phyloP scores from a whole-genome alignment of 2,113 vertebrate genomes.

The Pelvicachromis taeniatus region DNA sequence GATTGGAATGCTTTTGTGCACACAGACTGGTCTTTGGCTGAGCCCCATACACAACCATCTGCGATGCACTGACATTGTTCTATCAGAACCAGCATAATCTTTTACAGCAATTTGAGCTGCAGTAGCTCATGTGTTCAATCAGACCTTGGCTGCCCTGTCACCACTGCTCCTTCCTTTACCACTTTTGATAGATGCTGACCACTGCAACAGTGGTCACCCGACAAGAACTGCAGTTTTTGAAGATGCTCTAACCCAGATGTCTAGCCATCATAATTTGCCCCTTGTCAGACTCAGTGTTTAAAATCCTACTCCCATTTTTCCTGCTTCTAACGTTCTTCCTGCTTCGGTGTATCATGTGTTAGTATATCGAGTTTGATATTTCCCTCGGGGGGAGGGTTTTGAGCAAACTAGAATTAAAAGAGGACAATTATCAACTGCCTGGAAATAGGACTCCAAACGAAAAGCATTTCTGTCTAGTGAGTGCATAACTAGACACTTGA shows the following conservation, averaged over 20 bases:
- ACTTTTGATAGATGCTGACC: background rate
- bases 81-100: background rate
- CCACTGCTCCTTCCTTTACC: rapidly evolving
- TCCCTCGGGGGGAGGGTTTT: background rate
- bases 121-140: background rate
- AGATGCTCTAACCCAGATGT: background rate
- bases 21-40: background rate
- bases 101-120: background rate
- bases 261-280: background rate
- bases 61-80: background rate
- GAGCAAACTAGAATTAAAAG: background rate
- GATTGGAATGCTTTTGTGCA: background rate
- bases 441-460: background rate
- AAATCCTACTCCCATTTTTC: background rate
- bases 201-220: background rate
- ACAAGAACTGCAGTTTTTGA: background rate
- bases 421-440: no score
- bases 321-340: background rate
- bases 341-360: background rate
- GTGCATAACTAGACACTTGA: background rate
- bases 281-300: background rate
- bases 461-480: background rate
- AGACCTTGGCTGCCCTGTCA: background rate
- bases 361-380: background rate
- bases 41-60: background rate